A percentile compares a stretch with the other conserved stretches of the same genome.
Conservation (phyloP, 2,888 invertebrate genomes). For the Amiota minor region DNA sequence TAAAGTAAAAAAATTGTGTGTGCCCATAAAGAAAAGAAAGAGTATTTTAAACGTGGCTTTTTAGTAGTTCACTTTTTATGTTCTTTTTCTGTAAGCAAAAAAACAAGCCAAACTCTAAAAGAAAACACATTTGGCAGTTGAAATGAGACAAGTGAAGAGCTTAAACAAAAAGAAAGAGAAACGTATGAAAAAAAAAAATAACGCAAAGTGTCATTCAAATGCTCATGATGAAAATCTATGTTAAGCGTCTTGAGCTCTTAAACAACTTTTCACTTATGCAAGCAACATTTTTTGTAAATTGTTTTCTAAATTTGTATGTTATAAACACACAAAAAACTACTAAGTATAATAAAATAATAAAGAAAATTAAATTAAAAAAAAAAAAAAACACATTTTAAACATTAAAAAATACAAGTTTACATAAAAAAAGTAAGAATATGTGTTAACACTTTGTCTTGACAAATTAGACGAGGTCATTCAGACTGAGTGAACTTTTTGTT, state of each 20-base stretch:
- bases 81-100: neutral
- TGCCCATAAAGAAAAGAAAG: neutral
- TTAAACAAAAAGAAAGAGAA: no score
- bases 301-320: slow-evolving; percentile 33
- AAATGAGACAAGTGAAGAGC: no score
- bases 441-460: slow-evolving; percentile 33
- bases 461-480: slow-evolving; percentile 41
- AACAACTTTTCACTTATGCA: slow-evolving; percentile 12
- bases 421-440: slow-evolving; percentile 18
- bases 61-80: slow-evolving; percentile 8
- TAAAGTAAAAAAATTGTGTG: no score
- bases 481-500: slow-evolving; percentile 15
- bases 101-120: neutral
- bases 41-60: neutral
- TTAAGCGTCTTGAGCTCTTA: neutral
- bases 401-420: neutral
- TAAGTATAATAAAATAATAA: neutral
- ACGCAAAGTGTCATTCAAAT: slow-evolving; percentile 14
- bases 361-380: slow-evolving; percentile 11
- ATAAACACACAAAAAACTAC: no score
- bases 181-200: neutral
- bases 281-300: slow-evolving; percentile 14
- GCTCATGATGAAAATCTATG: neutral
- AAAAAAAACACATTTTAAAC: neutral
- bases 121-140: no score